A percentile compares a stretch with the other conserved stretches of the same genome.
Evolutionary conservation across 2,797 vertebrate genomes (phyloP).

Genomic region (Gymnopithys bicolor): DNA sequence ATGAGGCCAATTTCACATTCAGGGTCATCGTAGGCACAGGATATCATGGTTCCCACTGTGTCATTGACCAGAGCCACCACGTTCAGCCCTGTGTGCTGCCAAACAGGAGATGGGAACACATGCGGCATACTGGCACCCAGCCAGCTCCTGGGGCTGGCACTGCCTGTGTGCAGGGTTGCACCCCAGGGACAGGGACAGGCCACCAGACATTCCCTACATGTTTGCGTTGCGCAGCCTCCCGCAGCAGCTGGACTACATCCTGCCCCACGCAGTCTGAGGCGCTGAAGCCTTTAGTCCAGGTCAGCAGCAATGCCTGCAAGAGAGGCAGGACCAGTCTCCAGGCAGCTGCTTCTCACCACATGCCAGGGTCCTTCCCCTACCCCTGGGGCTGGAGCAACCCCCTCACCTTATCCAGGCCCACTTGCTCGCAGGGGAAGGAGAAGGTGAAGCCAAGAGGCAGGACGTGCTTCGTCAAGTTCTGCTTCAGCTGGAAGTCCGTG

Average conservation of each 20-base stretch:
- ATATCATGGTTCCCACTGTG: conserved; percentile 85
- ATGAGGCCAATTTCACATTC: conserved; percentile 81
- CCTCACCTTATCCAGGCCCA: conserved; percentile 87
- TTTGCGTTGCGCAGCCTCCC: conserved; percentile 80
- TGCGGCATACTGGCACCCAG: background rate
- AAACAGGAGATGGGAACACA: conserved; percentile 9
- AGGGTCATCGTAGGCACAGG: conserved; percentile 79
- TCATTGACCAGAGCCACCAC: conserved; percentile 82
- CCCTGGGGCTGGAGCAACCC: background rate
- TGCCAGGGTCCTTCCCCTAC: fast-evolving
- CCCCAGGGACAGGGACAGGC: background rate
- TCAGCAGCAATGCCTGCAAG: conserved; percentile 86
- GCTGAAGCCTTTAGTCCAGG: conserved; percentile 90
- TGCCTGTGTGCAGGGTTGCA: background rate
- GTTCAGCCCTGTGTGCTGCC: conserved; percentile 72
- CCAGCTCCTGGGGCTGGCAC: background rate
- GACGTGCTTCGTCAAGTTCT: conserved; percentile 69
- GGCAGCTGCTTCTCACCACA: fast-evolving
- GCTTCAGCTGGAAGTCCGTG: conserved; percentile 80
- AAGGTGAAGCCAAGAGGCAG: conserved; percentile 90
- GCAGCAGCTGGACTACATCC: conserved; percentile 83
- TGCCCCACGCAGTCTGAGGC: conserved; percentile 84
- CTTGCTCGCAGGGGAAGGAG: conserved; percentile 89
- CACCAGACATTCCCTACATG: conserved; percentile 66
- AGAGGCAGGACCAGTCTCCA: background rate